These are phyloP conservation scores for Anisognathus igniventris DNA, from an alignment of 2,797 vertebrate species.

Conservation along the genomic window DNA sequence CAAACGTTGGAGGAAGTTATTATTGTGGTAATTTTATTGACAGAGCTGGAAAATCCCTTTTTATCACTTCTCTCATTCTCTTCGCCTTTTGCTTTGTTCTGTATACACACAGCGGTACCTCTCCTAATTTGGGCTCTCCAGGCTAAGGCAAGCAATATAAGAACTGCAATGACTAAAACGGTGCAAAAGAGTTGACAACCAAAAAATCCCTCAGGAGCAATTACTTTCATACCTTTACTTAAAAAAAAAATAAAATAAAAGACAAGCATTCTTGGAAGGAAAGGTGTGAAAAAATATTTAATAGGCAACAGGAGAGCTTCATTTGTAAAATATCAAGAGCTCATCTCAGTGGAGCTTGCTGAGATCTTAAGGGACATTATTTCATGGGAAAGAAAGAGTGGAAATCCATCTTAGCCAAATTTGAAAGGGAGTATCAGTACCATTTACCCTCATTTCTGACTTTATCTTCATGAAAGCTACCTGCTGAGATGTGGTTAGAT, in stretches of 20 bases:
- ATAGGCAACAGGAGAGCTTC: background rate
- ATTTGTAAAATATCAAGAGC: background rate
- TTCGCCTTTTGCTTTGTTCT: conserved; percentile 25
- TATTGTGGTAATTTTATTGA: conserved; percentile 57
- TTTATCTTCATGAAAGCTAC: background rate
- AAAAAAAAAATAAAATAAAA: background rate
- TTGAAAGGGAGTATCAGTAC: background rate
- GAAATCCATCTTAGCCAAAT: background rate
- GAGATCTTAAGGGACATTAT: background rate
- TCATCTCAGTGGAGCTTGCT: background rate
- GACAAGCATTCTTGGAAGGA: background rate
- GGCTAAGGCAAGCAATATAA: background rate
- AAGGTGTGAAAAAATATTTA: background rate
- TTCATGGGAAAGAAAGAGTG: background rate
- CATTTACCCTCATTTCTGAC: background rate
- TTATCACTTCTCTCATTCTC: conserved; percentile 46
- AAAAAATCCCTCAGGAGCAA: background rate
- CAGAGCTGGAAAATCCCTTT: conserved; percentile 51
- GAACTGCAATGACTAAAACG: background rate
- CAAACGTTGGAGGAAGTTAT: conserved; percentile 37
- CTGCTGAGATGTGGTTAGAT: background rate
- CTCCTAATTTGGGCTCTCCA: background rate
- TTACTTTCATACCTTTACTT: background rate
- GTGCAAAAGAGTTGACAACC: background rate
- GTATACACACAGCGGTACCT: background rate